Conservation (phyloP, 2,113 vertebrate genomes). For the Heloderma charlesbogerti region DNA sequence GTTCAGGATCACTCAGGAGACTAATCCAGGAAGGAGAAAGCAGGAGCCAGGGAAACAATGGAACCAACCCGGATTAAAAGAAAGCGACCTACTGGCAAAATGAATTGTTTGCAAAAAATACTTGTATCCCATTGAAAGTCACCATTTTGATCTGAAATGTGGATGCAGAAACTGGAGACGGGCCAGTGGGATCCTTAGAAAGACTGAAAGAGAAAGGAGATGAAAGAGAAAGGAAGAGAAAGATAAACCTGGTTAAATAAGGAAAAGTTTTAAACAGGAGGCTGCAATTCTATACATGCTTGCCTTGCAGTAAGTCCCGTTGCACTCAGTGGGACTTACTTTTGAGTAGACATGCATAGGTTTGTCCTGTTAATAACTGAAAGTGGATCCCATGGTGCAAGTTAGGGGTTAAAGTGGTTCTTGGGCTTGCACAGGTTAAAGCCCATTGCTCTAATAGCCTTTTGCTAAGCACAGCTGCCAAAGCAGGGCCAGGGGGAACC, state of each 20-base stretch:
- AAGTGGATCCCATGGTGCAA: not conserved
- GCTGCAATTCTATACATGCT: no score
- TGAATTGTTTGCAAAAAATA: not conserved
- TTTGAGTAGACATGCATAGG: not conserved
- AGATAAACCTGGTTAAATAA: not conserved
- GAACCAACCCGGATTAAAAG: not conserved
- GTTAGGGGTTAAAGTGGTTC: not conserved
- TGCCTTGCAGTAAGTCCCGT: no score
- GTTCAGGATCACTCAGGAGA: not conserved
- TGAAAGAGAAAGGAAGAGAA: not conserved
- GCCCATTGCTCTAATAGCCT: constrained; percentile 10
- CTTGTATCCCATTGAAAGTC: not conserved
- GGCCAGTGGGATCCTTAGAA: not conserved
- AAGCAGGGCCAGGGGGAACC: constrained; percentile 35
- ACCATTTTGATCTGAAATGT: not conserved
- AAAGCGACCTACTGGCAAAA: not conserved
- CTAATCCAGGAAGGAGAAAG: not conserved
- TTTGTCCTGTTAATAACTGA: not conserved
- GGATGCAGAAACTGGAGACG: no score
- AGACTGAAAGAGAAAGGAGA: not conserved
- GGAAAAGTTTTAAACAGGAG: not conserved
- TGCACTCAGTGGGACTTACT: no score
- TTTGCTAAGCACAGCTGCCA: not conserved
- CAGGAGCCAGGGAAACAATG: not conserved
- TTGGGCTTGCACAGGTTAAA: not conserved